Conservation (phyloP, 2,113 vertebrate species). For the Smithornis capensis region DNA sequence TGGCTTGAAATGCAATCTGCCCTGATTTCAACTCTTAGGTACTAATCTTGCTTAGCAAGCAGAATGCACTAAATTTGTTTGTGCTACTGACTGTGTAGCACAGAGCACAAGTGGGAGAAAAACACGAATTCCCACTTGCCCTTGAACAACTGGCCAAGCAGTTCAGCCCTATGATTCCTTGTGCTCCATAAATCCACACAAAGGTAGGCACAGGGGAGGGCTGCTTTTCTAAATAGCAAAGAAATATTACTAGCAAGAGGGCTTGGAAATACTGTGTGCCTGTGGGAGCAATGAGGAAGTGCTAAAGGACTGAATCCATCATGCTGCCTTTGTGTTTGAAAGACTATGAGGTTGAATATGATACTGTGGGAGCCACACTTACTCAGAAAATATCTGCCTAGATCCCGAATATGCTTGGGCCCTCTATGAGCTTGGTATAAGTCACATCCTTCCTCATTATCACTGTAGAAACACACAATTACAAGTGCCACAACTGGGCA, state of each 20-base stretch:
- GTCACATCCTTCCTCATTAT: neutral
- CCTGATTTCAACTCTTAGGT: neutral
- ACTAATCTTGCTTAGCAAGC: neutral
- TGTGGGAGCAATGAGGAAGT: neutral
- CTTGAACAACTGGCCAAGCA: neutral
- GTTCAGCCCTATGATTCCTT: neutral
- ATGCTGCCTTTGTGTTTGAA: neutral
- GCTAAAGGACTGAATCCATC: neutral
- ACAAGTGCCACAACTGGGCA: neutral
- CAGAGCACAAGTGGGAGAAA: neutral
- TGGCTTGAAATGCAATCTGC: slow-evolving; percentile 14
- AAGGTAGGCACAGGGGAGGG: neutral
- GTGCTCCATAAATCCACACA: neutral
- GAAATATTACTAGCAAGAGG: slow-evolving; percentile 9
- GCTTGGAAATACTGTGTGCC: neutral
- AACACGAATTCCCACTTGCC: neutral
- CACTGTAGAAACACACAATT: neutral
- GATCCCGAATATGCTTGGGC: neutral
- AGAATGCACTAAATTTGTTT: neutral
- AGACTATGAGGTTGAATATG: neutral
- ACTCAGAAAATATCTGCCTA: neutral
- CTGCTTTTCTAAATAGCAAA: neutral
- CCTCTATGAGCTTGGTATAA: neutral
- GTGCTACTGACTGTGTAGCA: neutral
- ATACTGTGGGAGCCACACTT: neutral